Base-by-base conservation (phyloP, 2,888 invertebrate species). In the Caenorhabditis uteleia region DNA sequence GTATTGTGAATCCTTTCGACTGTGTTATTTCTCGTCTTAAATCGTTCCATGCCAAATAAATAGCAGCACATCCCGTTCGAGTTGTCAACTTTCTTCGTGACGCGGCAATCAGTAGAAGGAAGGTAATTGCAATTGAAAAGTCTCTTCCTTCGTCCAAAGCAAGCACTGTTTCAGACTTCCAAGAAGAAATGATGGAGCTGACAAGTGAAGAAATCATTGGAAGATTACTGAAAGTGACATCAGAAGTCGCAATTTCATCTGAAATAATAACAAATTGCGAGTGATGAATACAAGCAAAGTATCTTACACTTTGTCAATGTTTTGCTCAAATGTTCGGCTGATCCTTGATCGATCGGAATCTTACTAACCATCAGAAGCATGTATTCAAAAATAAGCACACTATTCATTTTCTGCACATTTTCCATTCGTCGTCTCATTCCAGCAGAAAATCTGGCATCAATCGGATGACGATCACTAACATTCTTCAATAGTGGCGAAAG, bases 1-100 rank as follows among this genome's bases (percentile, higher is more conserved):
- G 14, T 34, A 12, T 16, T n/a, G n/a, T n/a, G n/a, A 34, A 34
- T 34, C n/a, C 34, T 16, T 34, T 7, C 34, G 5, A 44, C n/a
- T 47, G 26, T 16, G 18, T 4, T 0, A 33, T 21, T 45, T 64
- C 48, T 25, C 29, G 44, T 36, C 44, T 57, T 10, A 64, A 36
- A 48, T 64, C 64, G 23, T 64, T 64, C 64, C 64, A 64, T 3
- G 64, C 64, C 16, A 73, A 31, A 42, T 73, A 73, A 21, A 73
- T 56, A 3, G 69, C 65, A 16, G 73, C 73, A 44, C 54, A 59
- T 39, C 73, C 73, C 26, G 67, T 54, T 58, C 73, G 50, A 5
- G 50, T 40, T 3, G 57, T 47, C 38, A 73, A 20, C n/a, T 47
- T 53, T 10, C 59, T 34, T 16, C 73, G 57, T 12, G 59, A 33